phyloP scores from a whole-genome alignment of 2,113 vertebrate genomes.

The Aix galericulata region DNA sequence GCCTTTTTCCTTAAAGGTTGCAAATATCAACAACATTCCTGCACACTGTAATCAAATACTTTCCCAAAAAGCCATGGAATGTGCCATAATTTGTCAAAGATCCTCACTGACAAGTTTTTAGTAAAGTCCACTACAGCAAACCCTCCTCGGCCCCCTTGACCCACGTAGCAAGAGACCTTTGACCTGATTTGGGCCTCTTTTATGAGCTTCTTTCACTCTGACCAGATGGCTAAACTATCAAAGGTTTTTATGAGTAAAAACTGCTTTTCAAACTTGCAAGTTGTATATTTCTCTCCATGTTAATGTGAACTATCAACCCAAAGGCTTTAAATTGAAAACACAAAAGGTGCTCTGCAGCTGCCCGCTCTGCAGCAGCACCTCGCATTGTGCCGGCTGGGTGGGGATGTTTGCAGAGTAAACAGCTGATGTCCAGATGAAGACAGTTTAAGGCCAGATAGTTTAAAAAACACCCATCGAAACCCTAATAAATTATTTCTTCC shows the following conservation, averaged over 20 bases:
- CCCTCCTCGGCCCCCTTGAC: constrained; percentile 90
- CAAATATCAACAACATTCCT: constrained; percentile 84
- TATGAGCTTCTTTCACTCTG: constrained; percentile 91
- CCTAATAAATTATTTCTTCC: constrained; percentile 68
- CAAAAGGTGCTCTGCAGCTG: constrained; percentile 74
- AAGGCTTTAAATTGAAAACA: constrained; percentile 72
- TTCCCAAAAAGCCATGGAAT: constrained; percentile 85
- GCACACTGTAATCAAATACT: constrained; percentile 89
- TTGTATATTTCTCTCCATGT: constrained; percentile 88
- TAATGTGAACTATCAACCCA: constrained; percentile 77
- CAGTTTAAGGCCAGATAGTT: constrained; percentile 73
- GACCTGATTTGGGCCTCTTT: constrained; percentile 94
- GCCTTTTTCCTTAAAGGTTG: constrained; percentile 46
- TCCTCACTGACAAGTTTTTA: constrained; percentile 91
- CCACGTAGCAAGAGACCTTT: constrained; percentile 91
- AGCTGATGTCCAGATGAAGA: constrained; percentile 78
- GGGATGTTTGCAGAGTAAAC: constrained; percentile 75
- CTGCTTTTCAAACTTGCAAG: constrained; percentile 84
- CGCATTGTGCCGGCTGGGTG: constrained; percentile 49
- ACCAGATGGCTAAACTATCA: constrained; percentile 99
- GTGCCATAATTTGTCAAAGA: constrained; percentile 94
- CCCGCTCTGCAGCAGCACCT: constrained; percentile 16
- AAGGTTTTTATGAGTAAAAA: constrained; percentile 98
- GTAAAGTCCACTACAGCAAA: constrained; percentile 89
- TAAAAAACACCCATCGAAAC: constrained; percentile 63